Evolutionary conservation across 2,888 invertebrate species (phyloP), one percentile per base, ranked within the genome.

Genomic region (Lissocephala sabroskyi): DNA sequence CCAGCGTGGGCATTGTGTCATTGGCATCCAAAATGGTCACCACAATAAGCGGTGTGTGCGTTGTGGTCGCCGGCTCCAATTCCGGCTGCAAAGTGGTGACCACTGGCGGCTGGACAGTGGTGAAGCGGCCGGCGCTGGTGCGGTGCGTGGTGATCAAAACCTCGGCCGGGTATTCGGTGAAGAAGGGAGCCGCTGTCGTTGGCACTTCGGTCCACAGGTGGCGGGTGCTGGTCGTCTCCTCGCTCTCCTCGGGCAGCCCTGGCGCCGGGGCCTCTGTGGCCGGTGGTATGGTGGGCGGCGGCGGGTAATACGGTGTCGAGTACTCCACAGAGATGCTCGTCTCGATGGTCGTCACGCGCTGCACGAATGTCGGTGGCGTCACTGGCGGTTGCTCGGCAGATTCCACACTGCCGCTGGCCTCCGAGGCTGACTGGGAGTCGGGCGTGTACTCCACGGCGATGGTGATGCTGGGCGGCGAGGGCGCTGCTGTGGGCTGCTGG

Each of bases 141-240:
- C 79, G 63, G 43, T 81, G 82, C 2, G 82, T 82, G 14, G 84
- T 80, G 13, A 82, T 76, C 26, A 68, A 62, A 2, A 83, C 79
- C 37, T 83, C 83, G 0, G 64, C 63, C 1, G 84, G 84, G 29
- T 80, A 82, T 52, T 84, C 84, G 2, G 84, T 84, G 45, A 84
- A 84, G 75, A 84, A 84, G 2, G 84, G 84, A 4, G 79, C 79
- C 18, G 79, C 79, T 18, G 84, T 83, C 10, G 82, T 83, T 2
- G 82, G 66, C 19, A 83, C 58, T 17, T 77, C 79, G 0, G 62
- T 60, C 59, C 78, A 74, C 13, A 52, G 44, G 23, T 59, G 66
- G 48, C 48, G 75, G 2, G 65, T 56, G 0, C 56, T 50, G 5
- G 48, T 44, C 3, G 46, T 70, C 3, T 65, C 60, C 41, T 79